These are phyloP conservation scores for Apostichopus japonicus DNA, from an alignment of 35 echinoderm and acorn worm species.

Conservation along the genomic window DNA sequence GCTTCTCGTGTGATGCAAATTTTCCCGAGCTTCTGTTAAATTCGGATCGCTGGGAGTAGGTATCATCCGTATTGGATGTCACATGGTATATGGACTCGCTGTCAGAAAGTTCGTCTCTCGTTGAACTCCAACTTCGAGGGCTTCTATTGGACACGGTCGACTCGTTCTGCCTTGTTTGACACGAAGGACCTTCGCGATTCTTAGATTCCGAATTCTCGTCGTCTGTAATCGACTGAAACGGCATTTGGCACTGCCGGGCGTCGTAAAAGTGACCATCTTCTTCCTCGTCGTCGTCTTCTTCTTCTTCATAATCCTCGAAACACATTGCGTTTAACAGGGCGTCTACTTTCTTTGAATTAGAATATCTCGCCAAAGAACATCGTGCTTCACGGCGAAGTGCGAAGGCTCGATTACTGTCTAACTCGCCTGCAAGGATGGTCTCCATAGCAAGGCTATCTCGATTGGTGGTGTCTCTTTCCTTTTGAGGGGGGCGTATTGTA, in stretches of 20 bases:
- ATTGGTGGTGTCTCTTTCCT: neutral
- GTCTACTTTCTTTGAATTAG: neutral
- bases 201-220: neutral
- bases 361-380: neutral
- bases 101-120: neutral
- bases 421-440: constrained; percentile 20
- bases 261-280: constrained; percentile 10
- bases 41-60: constrained; percentile 1
- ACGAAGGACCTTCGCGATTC: neutral
- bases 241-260: neutral
- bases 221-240: neutral
- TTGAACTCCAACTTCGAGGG: neutral
- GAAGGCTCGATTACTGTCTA: constrained; percentile 18
- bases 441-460: constrained; percentile 12
- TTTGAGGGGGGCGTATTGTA: neutral
- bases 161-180: neutral
- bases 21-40: neutral
- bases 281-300: neutral
- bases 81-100: neutral
- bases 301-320: neutral
- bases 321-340: constrained; percentile 11
- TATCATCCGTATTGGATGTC: neutral
- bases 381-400: constrained; percentile 30
- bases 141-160: neutral
- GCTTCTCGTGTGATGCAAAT: neutral